These are phyloP conservation scores for Ptyas mucosa DNA, from an alignment of 2,113 vertebrate genomes.

Conservation along the genomic window DNA sequence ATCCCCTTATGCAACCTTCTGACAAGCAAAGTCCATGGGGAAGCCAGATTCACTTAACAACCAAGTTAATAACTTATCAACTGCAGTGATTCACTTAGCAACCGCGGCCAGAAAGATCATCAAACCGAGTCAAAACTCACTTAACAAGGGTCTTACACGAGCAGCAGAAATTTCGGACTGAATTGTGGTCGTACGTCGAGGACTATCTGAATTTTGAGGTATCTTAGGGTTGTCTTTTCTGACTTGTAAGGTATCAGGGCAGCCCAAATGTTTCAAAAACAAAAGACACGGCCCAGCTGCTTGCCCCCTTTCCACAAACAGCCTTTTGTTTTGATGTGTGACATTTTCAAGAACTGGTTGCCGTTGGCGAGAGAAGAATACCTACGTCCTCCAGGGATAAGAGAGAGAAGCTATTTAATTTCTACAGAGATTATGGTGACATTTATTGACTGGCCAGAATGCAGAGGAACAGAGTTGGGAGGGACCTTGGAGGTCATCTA, in stretches of 20 bases:
- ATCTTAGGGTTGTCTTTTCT: background rate
- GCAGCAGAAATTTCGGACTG: too few relatives aligned
- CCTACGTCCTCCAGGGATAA: background rate
- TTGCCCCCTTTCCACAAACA: background rate
- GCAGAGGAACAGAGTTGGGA: background rate
- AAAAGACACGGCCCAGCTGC: background rate
- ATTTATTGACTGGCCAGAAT: background rate
- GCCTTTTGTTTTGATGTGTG: background rate
- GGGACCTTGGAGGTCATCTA: too few relatives aligned
- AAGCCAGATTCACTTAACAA: too few relatives aligned
- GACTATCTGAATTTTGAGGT: background rate
- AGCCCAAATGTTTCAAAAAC: background rate
- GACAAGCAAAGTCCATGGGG: too few relatives aligned
- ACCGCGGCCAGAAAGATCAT: too few relatives aligned
- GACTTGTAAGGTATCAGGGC: background rate
- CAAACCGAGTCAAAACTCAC: too few relatives aligned
- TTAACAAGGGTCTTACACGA: too few relatives aligned
- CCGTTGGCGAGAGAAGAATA: background rate
- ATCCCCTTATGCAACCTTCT: too few relatives aligned
- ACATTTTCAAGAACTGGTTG: background rate
- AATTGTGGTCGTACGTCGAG: too few relatives aligned
- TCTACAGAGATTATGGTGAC: background rate
- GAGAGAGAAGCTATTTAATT: background rate
- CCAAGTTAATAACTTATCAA: too few relatives aligned
- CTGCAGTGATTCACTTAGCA: too few relatives aligned